Percentiles rank a stretch among this genome's conserved stretches.
Evolutionary conservation across 1,140 invertebrate genomes (phyloP).

Genomic region (Solenopsis fugax): DNA sequence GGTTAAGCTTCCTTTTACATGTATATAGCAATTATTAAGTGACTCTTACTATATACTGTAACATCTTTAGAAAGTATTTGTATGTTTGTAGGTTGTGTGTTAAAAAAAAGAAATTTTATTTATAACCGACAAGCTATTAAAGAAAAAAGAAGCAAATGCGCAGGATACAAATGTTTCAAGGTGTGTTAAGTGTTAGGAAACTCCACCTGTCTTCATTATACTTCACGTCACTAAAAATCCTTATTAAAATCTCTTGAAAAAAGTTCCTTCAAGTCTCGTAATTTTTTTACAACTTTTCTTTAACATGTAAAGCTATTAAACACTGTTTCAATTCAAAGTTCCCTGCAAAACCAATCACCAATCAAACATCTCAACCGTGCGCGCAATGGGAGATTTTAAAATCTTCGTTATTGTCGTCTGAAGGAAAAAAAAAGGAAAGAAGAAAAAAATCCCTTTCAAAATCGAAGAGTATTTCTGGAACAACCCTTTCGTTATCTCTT

Average conservation of each 20-base stretch:
- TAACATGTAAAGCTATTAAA: background rate
- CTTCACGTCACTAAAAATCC: constrained; percentile 1
- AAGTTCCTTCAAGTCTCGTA: background rate
- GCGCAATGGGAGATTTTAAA: background rate
- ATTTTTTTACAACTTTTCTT: background rate
- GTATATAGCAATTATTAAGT: too few relatives aligned
- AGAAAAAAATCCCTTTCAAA: background rate
- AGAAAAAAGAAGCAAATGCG: too few relatives aligned
- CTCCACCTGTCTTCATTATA: background rate
- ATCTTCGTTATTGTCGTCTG: background rate
- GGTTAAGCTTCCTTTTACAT: too few relatives aligned
- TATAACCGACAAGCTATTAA: too few relatives aligned
- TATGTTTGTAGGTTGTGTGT: too few relatives aligned
- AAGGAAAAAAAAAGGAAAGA: background rate
- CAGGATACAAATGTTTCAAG: too few relatives aligned
- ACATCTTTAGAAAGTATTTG: too few relatives aligned
- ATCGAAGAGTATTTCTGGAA: background rate
- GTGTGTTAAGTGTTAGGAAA: background rate
- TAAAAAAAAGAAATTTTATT: too few relatives aligned
- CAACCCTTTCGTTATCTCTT: background rate
- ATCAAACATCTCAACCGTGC: background rate
- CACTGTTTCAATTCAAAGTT: background rate
- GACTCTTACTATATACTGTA: too few relatives aligned
- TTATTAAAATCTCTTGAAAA: background rate
- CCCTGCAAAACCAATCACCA: background rate